Evolutionary conservation across 2,888 invertebrate species (phyloP).

Genomic region (Phorcus lineatus): DNA sequence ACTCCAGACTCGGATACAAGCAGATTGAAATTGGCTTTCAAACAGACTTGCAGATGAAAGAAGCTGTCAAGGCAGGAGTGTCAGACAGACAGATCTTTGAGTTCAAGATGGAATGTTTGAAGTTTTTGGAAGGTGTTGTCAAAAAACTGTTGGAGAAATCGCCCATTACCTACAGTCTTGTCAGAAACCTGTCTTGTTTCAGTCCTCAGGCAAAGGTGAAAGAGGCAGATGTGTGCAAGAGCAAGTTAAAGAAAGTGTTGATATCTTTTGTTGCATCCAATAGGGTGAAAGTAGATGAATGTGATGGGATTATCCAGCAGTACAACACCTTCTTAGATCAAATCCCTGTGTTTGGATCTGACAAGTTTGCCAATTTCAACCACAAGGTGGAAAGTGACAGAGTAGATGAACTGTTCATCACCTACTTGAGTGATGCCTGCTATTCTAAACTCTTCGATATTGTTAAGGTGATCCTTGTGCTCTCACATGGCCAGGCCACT

Average conservation of each 20-base stretch:
- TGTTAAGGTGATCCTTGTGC: slow-evolving; percentile 22
- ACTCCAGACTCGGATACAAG: not conserved
- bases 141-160: slow-evolving; percentile 28
- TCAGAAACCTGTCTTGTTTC: slow-evolving; percentile 27
- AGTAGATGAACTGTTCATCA: no score
- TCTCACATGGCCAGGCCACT: slow-evolving; percentile 54
- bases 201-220: slow-evolving; percentile 31
- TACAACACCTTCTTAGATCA: no score
- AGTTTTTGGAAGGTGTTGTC: slow-evolving; percentile 16
- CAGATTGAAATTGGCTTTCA: slow-evolving; percentile 35
- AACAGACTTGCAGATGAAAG: slow-evolving; percentile 26
- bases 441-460: no score
- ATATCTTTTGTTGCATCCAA: no score
- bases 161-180: slow-evolving; percentile 27
- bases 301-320: no score
- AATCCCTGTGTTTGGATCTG: no score
- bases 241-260: no score
- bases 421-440: no score
- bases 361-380: no score
- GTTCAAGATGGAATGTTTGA: slow-evolving; percentile 26
- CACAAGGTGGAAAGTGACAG: no score
- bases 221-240: no score
- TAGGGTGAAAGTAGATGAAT: no score
- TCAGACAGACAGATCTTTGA: slow-evolving; percentile 32
- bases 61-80: slow-evolving; percentile 10